Base-by-base conservation (phyloP, 2,797 vertebrate species). In the Margarornis squamiger region DNA sequence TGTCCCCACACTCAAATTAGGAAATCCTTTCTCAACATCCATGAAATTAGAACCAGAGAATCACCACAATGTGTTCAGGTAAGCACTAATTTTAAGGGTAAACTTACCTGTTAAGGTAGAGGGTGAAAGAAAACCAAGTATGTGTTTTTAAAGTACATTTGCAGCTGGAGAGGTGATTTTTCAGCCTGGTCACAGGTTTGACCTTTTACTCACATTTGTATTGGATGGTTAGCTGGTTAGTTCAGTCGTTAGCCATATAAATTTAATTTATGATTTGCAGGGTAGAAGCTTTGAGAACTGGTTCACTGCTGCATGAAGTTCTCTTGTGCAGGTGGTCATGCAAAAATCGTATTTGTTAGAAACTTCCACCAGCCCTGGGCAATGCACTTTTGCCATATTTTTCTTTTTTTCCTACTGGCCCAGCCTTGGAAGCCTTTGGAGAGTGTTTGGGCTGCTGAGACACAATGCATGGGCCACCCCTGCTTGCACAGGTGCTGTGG, bases 401-500 rank as follows among this genome's bases (percentile, higher is more conserved):
- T 61, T 24, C 6, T 49, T 46, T 14, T 43, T 55, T 67, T 39
- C 14, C 29, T 80, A 2, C 27, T 74, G 27, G 24, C 46, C 4
- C 9, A 18, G 46, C 22, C 3, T 0, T n/a, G 61, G 24, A 45
- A 36, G 27, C 23, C 34, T 66, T 39, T n/a, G 62, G 62, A 58
- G 38, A 23, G 34, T 3, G 1, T 52, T 80, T 30, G 46, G 29
- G 46, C 76, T 39, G 32, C 61, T 73, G 46, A 58, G 36, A 26
- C 30, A n/a, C 6, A 29, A 7, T 6, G 10, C 19, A 0, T 7
- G 32, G 71, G 19, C 52, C 57, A 3, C 27, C 12, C 2, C 7
- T 48, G 38, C 15, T 8, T 2, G 4, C 49, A 29, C 19, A 6
- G 23, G 34, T 59, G 68, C 30, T 23, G 3, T 1, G 48, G 48